Evolutionary conservation across 2,113 vertebrate species (phyloP).

Genomic region (Aythya baeri): DNA sequence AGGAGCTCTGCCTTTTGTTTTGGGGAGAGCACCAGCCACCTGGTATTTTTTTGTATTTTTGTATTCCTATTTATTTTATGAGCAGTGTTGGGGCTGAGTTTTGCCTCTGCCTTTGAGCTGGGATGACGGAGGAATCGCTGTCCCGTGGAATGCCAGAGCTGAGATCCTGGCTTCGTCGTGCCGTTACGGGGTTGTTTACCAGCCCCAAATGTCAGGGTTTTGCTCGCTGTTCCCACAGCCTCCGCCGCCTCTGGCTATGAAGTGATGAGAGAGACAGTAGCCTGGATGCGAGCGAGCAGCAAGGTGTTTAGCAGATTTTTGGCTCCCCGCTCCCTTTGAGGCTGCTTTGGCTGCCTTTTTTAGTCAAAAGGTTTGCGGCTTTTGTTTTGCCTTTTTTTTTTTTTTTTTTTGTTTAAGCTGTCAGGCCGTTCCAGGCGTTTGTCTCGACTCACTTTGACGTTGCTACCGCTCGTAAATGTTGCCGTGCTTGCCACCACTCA

Average conservation of each 20-base stretch:
- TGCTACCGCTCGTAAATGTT: accelerated
- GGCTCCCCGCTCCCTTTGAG: accelerated
- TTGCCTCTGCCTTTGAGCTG: neutral
- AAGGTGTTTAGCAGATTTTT: neutral
- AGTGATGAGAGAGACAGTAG: neutral
- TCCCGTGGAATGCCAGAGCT: neutral
- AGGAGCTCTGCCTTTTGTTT: neutral
- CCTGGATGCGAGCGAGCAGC: neutral
- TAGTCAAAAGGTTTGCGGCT: neutral
- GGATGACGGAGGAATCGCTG: neutral
- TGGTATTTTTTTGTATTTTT: too few relatives aligned
- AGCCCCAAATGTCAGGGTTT: neutral
- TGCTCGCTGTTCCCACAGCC: neutral
- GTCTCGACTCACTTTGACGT: accelerated
- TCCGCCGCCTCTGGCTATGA: accelerated
- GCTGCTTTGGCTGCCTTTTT: neutral
- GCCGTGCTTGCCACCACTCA: accelerated
- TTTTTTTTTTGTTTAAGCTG: neutral
- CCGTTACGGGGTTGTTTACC: neutral
- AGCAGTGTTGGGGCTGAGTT: neutral
- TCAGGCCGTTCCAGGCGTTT: neutral
- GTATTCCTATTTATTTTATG: neutral
- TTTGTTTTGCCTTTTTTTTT: neutral
- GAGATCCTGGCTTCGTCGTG: neutral
- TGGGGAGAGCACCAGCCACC: neutral